phyloP scores from a whole-genome alignment of 2,113 vertebrate species.

The Mormyrus lacerda region DNA sequence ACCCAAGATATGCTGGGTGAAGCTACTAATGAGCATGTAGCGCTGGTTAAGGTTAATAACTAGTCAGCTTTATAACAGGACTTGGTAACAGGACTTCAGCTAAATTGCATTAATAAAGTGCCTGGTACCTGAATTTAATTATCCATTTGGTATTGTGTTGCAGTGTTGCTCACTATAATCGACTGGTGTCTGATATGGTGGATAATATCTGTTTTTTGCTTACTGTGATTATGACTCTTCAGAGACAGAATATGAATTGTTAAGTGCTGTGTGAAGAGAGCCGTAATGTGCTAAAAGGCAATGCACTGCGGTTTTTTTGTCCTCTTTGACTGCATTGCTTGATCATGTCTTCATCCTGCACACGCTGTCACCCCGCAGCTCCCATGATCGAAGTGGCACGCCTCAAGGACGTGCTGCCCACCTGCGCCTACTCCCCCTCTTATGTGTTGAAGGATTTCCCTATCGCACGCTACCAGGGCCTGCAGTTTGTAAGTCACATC shows the following conservation, averaged over 20 bases:
- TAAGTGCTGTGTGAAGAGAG: neutral
- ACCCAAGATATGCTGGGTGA: neutral
- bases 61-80: neutral
- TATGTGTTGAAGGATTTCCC: conserved; percentile 97
- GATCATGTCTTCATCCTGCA: neutral
- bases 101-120: neutral
- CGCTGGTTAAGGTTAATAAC: neutral
- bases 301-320: neutral
- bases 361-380: conserved; percentile 48
- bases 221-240: neutral
- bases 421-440: conserved; percentile 88
- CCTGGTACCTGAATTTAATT: neutral
- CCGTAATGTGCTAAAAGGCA: neutral
- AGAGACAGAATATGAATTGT: neutral
- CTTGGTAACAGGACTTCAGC: neutral
- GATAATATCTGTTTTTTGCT: neutral
- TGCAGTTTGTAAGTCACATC: conserved; percentile 86
- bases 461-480: conserved; percentile 95
- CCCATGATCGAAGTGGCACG: conserved; percentile 74
- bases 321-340: conserved; percentile 9
- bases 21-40: neutral
- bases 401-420: conserved; percentile 80
- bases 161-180: neutral
- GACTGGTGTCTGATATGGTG: neutral
- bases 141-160: neutral